Evolutionary conservation across 2,888 invertebrate genomes (phyloP), one percentile per base, ranked within the genome.

Genomic region (Amaurobius ferox): DNA sequence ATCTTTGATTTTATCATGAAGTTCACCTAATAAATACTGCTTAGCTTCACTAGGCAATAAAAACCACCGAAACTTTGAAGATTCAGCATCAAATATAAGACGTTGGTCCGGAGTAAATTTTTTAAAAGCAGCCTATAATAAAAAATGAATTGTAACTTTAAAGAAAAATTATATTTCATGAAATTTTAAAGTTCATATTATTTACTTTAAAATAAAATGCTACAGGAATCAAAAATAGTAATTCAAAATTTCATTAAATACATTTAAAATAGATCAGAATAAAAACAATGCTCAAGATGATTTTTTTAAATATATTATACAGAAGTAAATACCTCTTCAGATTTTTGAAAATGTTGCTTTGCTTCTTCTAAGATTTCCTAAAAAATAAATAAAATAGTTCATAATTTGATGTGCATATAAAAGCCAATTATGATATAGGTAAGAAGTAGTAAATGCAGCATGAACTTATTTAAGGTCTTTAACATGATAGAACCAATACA

Each of bases 31-130:
- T 95, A 91, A 40, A 95, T 81, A 93, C 89, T 94, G 94, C 90
- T 95, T 95, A 0, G 96, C 96, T 92, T 97, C 97, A 90, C 95
- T 95, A 0, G 97, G 97, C 73, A 97, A 91, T 93, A 97, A 94
- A 91, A 96, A 97, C 97, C 97, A 97, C 87, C 96, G 93, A 16
- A 97, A 92, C 76, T 93, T 93, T 88, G 95, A 94, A 62, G 94
- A 94, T 66, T 94, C 93, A 30, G 91, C 91, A 89, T 95, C 94
- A 90, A 96, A 96, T 88, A 93, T 93, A 28, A 94, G 93, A 88
- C 94, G 94, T 89, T 95, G 95, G 90, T 97, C 96, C 29, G 95
- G 94, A 76, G 94, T 93, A 11, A 95, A 94, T 89, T 94, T 94
- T 89, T 95, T 93, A 92, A 95, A 94, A 26, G 95, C 95, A 90